A percentile compares a stretch with the other conserved stretches of the same genome.
Evolutionary conservation across 1,140 invertebrate genomes (phyloP).

Genomic region (Megalopta genalis): DNA sequence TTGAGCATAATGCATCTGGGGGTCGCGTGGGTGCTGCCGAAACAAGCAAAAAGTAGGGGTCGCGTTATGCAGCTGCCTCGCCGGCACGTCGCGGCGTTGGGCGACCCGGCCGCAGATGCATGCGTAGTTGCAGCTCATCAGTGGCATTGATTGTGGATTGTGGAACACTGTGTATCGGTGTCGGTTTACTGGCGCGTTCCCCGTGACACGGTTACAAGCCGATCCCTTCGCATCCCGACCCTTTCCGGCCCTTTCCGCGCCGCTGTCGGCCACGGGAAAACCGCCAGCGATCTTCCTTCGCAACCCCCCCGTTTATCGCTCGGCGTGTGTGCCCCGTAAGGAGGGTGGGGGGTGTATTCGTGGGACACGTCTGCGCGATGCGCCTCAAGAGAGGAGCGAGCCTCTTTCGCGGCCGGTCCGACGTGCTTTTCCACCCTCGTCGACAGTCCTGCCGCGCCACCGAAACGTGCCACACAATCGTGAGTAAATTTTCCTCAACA

Average conservation of each 20-base stretch:
- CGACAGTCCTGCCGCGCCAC: slow-evolving; percentile 78
- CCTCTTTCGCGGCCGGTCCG: slow-evolving; percentile 63
- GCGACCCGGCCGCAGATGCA: too few relatives aligned
- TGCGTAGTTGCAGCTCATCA: too few relatives aligned
- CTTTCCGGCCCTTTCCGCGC: slow-evolving; percentile 21
- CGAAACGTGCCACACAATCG: slow-evolving; percentile 78
- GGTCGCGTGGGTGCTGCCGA: too few relatives aligned
- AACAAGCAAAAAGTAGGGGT: too few relatives aligned
- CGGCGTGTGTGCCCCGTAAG: slow-evolving; percentile 48
- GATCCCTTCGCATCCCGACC: slow-evolving; percentile 26
- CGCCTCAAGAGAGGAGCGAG: slow-evolving; percentile 40
- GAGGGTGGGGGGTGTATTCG: slow-evolving; percentile 6
- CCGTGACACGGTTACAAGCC: slow-evolving; percentile 16
- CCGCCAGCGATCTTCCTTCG: slow-evolving; percentile 25
- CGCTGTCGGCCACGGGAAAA: slow-evolving; percentile 39
- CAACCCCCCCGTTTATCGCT: slow-evolving; percentile 11
- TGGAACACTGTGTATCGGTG: neutral
- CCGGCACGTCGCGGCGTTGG: too few relatives aligned
- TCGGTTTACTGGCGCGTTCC: slow-evolving; percentile 14
- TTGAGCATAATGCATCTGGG: too few relatives aligned
- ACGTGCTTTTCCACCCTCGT: slow-evolving; percentile 68
- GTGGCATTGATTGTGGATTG: too few relatives aligned
- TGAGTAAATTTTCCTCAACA: slow-evolving; percentile 72
- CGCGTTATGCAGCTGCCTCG: too few relatives aligned
- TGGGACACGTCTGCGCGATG: slow-evolving; percentile 65